Percentiles rank a stretch among this genome's conserved stretches.
Evolutionary conservation across 2,113 vertebrate genomes (phyloP).

Genomic region (Cyprinodon tularosa): DNA sequence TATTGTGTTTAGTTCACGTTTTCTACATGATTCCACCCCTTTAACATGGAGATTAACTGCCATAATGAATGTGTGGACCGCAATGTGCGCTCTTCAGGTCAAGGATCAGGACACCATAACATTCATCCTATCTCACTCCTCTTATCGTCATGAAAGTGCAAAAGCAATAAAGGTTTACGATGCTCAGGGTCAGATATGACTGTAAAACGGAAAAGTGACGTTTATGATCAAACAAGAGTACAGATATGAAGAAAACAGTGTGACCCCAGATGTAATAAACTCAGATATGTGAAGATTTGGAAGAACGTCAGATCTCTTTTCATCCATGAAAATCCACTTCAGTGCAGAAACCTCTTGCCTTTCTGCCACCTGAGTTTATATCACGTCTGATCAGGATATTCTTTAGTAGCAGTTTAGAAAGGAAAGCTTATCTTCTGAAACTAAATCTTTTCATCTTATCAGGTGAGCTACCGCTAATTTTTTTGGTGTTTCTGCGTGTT

Average conservation of each 20-base stretch:
- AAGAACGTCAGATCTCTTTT: neutral
- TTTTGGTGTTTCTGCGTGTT: too few relatives aligned
- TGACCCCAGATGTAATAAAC: neutral
- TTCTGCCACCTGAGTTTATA: neutral
- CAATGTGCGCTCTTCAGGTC: neutral
- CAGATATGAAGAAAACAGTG: neutral
- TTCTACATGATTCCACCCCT: neutral
- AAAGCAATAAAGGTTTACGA: constrained; percentile 27
- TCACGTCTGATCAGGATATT: neutral
- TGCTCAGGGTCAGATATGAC: constrained; percentile 13
- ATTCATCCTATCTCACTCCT: neutral
- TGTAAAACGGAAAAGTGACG: neutral
- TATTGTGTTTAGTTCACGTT: neutral
- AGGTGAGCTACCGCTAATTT: too few relatives aligned
- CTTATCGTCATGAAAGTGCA: constrained; percentile 24
- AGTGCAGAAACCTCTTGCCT: too few relatives aligned
- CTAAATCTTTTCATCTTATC: too few relatives aligned
- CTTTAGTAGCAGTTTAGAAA: neutral
- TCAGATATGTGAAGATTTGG: neutral
- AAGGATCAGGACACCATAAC: neutral
- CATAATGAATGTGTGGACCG: neutral
- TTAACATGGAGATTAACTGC: neutral
- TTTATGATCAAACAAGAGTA: neutral
- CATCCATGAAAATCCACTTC: neutral
- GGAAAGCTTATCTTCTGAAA: neutral